phyloP scores from a whole-genome alignment of 2,797 vertebrate genomes.

The Enteromius fasciolatus region DNA sequence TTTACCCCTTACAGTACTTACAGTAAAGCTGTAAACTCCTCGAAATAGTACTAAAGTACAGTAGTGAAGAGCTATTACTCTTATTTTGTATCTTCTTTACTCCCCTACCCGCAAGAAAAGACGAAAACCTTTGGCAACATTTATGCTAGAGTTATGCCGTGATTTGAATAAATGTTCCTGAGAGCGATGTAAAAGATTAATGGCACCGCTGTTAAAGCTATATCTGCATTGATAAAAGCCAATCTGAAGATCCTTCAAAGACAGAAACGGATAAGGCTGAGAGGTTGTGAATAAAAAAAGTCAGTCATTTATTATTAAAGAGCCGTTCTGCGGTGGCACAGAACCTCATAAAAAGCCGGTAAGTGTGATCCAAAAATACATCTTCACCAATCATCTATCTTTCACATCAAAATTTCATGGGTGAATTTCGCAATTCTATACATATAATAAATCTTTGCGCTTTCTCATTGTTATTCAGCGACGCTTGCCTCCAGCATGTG shows the following conservation, averaged over 20 bases:
- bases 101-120: neutral
- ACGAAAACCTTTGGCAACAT: neutral
- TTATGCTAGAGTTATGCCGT: neutral
- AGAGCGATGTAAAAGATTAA: conserved; percentile 22
- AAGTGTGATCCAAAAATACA: conserved; percentile 39
- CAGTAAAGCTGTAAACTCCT: neutral
- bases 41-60: no score
- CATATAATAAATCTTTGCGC: conserved; percentile 33
- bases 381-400: conserved; percentile 37
- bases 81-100: neutral
- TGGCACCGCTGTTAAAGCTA: conserved; percentile 5
- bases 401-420: conserved; percentile 42
- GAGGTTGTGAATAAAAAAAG: conserved; percentile 30
- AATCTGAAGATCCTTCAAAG: conserved; percentile 32
- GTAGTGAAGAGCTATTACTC: neutral
- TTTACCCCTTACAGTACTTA: neutral
- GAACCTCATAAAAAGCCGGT: conserved; percentile 43
- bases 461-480: conserved; percentile 38
- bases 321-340: conserved; percentile 14
- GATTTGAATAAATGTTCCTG: conserved; percentile 2
- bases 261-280: conserved; percentile 6
- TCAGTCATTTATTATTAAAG: conserved; percentile 42
- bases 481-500: conserved; percentile 34
- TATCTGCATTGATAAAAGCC: conserved; percentile 24
- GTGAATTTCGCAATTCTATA: conserved; percentile 25